phyloP scores from a whole-genome alignment of 2,888 invertebrate genomes.

The Eledona agricola region DNA sequence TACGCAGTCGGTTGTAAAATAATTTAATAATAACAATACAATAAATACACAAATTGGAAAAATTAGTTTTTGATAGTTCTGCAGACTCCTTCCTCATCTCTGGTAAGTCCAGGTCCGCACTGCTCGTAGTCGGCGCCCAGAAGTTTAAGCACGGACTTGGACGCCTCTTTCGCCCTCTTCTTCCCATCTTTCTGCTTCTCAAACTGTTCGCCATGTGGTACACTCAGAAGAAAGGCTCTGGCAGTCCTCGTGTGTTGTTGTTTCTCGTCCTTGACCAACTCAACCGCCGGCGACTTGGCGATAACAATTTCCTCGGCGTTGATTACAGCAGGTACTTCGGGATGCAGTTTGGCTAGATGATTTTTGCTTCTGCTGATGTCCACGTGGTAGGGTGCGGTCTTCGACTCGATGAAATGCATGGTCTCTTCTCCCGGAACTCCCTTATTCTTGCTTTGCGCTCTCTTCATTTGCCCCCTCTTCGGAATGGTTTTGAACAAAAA shows the following conservation, averaged over 20 bases:
- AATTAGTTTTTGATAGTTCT: slow-evolving; percentile 31
- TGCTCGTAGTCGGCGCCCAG: slow-evolving; percentile 66
- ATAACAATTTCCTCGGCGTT: slow-evolving; percentile 50
- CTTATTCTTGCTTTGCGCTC: slow-evolving; percentile 39
- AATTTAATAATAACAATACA: slow-evolving; percentile 23
- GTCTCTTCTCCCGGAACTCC: slow-evolving; percentile 49
- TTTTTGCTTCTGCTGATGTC: slow-evolving; percentile 64
- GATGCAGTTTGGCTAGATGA: slow-evolving; percentile 52
- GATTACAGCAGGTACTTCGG: slow-evolving; percentile 33
- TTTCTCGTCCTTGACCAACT: slow-evolving; percentile 43
- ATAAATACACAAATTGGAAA: slow-evolving; percentile 23
- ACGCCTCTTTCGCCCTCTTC: slow-evolving; percentile 42
- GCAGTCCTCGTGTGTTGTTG: slow-evolving; percentile 38
- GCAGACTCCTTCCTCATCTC: slow-evolving; percentile 75
- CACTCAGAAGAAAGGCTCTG: slow-evolving; percentile 51
- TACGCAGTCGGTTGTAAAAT: slow-evolving; percentile 8
- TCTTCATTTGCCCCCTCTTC: slow-evolving; percentile 46
- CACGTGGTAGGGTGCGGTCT: slow-evolving; percentile 72
- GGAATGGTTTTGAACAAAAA: slow-evolving; percentile 54
- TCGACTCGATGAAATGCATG: slow-evolving; percentile 72
- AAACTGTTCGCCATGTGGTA: slow-evolving; percentile 49
- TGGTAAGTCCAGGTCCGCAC: slow-evolving; percentile 76
- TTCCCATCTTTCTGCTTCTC: slow-evolving; percentile 49
- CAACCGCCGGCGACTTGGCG: slow-evolving; percentile 50
- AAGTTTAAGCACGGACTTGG: slow-evolving; percentile 16